Percentiles rank a stretch among this genome's conserved stretches.
Evolutionary conservation across 2,113 vertebrate genomes (phyloP).

Genomic region (Orcinus orca): DNA sequence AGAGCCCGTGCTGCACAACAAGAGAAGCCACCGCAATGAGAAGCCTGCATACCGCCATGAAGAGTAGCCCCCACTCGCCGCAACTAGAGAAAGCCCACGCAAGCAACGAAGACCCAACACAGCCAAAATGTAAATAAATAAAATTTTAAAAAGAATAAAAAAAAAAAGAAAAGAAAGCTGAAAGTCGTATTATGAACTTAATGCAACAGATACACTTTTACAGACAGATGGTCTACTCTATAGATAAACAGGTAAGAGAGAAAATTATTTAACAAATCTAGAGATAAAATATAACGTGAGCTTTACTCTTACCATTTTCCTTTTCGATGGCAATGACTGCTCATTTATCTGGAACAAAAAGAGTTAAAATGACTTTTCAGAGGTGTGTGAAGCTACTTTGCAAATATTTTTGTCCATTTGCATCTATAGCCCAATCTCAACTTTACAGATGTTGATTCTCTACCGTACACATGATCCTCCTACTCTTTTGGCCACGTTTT

Average conservation of each 20-base stretch:
- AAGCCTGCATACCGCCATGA: too few species aligned
- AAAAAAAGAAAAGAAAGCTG: too few species aligned
- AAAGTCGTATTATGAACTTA: neutral
- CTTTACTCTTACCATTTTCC: slow-evolving; percentile 84
- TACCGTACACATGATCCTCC: neutral
- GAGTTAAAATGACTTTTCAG: slow-evolving; percentile 40
- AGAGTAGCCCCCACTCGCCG: too few species aligned
- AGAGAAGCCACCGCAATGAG: too few species aligned
- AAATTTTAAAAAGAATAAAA: too few species aligned
- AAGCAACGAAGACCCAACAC: too few species aligned
- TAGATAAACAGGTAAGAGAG: neutral
- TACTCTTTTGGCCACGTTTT: neutral
- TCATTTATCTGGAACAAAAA: slow-evolving; percentile 84
- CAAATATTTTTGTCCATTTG: neutral
- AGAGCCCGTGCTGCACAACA: too few species aligned
- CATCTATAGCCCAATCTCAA: neutral
- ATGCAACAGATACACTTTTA: neutral
- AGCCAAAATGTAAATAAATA: too few species aligned
- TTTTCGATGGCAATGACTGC: slow-evolving; percentile 75
- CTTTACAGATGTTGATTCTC: neutral
- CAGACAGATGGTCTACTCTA: neutral
- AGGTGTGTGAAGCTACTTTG: neutral
- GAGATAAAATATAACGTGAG: neutral
- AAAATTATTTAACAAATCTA: neutral
- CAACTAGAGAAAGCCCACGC: too few species aligned